These are phyloP conservation scores for Lagorchestes hirsutus DNA, from an alignment of 2,797 vertebrate species.

Conservation along the genomic window DNA sequence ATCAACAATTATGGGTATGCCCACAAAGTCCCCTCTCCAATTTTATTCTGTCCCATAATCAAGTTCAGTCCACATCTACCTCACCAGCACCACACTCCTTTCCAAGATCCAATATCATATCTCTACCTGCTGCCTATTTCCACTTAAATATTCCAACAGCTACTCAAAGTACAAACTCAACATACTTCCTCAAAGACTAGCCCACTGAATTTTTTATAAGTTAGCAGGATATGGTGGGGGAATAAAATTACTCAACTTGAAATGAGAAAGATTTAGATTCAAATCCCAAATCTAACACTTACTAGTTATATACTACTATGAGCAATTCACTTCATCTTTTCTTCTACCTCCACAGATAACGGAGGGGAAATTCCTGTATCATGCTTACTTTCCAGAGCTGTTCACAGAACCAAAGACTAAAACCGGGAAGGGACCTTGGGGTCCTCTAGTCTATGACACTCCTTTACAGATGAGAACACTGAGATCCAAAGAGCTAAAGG, in stretches of 20 bases:
- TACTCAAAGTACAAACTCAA: background rate
- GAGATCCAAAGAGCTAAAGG: background rate
- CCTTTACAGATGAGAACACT: background rate
- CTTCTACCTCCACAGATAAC: background rate
- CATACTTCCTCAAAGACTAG: background rate
- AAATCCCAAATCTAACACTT: slow-evolving; percentile 21
- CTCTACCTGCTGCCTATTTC: background rate
- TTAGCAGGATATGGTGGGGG: background rate
- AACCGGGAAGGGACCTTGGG: background rate
- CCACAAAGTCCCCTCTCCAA: background rate
- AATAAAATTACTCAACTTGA: slow-evolving; percentile 16
- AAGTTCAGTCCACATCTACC: background rate
- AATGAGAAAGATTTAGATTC: slow-evolving; percentile 8
- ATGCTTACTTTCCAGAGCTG: background rate
- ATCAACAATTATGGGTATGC: background rate
- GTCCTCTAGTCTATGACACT: background rate
- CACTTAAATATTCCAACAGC: background rate
- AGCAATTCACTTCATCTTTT: slow-evolving; percentile 35
- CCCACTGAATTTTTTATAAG: background rate
- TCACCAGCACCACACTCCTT: background rate
- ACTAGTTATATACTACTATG: slow-evolving; percentile 22
- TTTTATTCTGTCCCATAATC: background rate
- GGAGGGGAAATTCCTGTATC: background rate
- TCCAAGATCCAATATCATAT: background rate
- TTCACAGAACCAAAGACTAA: slow-evolving; percentile 54